These are phyloP conservation scores for Channa maculata DNA, from an alignment of 2,113 vertebrate genomes.

Conservation along the genomic window DNA sequence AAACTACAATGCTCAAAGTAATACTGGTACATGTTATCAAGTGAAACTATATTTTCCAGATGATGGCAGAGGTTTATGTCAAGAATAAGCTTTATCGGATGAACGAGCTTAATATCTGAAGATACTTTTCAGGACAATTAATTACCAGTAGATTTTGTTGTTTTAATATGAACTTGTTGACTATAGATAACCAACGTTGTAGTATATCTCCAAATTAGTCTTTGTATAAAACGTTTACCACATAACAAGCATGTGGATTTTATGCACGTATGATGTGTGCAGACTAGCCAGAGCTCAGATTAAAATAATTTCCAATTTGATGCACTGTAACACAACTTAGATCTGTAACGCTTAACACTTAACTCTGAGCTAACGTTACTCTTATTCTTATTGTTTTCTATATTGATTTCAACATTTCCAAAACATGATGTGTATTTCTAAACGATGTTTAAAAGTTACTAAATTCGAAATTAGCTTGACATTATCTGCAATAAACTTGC, in stretches of 20 bases:
- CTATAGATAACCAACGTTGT: no score
- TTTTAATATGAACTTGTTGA: background rate
- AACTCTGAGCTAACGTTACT: background rate
- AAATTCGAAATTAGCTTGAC: background rate
- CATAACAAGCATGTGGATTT: background rate
- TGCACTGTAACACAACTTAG: background rate
- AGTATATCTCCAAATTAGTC: no score
- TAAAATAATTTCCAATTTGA: background rate
- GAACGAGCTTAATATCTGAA: background rate
- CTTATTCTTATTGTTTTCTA: background rate
- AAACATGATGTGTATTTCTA: background rate
- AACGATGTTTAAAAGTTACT: background rate
- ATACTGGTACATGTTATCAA: background rate
- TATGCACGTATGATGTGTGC: background rate
- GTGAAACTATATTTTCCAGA: no score
- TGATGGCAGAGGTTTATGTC: background rate
- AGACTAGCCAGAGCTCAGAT: background rate
- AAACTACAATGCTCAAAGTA: background rate
- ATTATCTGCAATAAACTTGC: background rate
- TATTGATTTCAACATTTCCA: background rate
- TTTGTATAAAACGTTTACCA: no score
- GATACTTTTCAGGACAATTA: background rate
- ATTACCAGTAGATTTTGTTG: no score
- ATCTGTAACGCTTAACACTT: background rate
- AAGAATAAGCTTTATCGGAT: background rate